phyloP scores from a whole-genome alignment of 2,888 invertebrate species.

The Incurvaria masculella region DNA sequence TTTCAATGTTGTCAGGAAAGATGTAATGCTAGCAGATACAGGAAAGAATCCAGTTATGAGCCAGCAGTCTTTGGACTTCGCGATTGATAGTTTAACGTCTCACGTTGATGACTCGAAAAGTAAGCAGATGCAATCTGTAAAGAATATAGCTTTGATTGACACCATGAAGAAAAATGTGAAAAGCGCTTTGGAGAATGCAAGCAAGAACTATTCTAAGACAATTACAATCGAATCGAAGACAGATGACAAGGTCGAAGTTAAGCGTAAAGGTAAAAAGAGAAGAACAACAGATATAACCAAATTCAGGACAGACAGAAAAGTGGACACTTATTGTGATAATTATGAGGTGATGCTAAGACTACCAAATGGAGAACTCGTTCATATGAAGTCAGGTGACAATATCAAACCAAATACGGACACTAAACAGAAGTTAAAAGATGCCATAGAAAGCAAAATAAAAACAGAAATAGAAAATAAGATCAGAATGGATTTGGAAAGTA shows the following conservation, averaged over 20 bases:
- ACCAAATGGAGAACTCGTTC: constrained; percentile 36
- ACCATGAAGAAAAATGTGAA: constrained; percentile 9
- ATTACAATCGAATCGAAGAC: constrained; percentile 17
- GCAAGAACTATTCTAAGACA: neutral
- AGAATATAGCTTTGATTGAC: constrained; percentile 3
- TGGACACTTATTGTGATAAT: constrained; percentile 20
- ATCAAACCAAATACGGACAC: constrained; percentile 3
- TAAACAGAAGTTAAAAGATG: constrained; percentile 13
- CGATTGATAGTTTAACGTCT: constrained; percentile 38
- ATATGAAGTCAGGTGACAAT: constrained; percentile 32
- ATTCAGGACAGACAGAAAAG: constrained; percentile 11
- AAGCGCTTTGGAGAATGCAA: constrained; percentile 4
- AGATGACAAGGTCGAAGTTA: constrained; percentile 5
- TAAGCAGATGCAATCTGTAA: constrained; percentile 15
- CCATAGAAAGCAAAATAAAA: constrained; percentile 8
- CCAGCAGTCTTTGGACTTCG: constrained; percentile 44
- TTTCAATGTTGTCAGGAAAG: constrained; percentile 22
- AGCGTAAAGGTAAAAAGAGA: constrained; percentile 11
- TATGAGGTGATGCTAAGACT: constrained; percentile 42
- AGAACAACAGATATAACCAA: neutral
- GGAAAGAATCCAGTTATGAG: constrained; percentile 30
- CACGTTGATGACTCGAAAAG: constrained; percentile 21
- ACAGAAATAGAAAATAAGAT: neutral
- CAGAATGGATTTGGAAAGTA: neutral
- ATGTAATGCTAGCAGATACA: constrained; percentile 21